phyloP scores from a whole-genome alignment of 2,113 vertebrate species.

The Laticauda colubrina region DNA sequence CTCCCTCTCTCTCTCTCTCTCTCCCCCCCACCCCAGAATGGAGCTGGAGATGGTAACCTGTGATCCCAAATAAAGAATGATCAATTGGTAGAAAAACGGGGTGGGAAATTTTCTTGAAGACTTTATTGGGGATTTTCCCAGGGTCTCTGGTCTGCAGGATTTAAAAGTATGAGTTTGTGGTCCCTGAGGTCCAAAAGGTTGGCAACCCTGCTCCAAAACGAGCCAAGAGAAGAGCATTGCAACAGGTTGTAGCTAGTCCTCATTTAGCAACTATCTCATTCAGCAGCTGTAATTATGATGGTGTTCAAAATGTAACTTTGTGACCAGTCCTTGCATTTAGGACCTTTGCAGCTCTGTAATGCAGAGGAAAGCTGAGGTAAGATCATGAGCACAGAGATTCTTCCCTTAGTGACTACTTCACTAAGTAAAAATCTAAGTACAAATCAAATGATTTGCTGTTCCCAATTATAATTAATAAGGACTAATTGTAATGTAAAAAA shows the following conservation, averaged over 20 bases:
- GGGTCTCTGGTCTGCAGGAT: too few species aligned
- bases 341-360: background rate
- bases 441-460: background rate
- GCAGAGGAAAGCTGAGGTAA: background rate
- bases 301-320: background rate
- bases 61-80: too few species aligned
- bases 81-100: too few species aligned
- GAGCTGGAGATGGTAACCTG: too few species aligned
- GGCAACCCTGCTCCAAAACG: too few species aligned
- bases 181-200: too few species aligned
- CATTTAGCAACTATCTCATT: background rate
- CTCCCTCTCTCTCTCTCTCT: too few species aligned
- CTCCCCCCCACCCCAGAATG: rapidly evolving
- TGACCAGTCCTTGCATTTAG: background rate
- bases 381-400: background rate
- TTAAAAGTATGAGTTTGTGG: too few species aligned
- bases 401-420: background rate
- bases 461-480: background rate
- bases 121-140: too few species aligned
- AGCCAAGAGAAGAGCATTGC: background rate
- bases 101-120: too few species aligned
- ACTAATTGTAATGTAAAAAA: background rate
- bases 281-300: background rate
- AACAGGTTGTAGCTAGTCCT: background rate
- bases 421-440: too few species aligned